Base-by-base conservation (phyloP, 2,888 invertebrate species). In the Automeris io region DNA sequence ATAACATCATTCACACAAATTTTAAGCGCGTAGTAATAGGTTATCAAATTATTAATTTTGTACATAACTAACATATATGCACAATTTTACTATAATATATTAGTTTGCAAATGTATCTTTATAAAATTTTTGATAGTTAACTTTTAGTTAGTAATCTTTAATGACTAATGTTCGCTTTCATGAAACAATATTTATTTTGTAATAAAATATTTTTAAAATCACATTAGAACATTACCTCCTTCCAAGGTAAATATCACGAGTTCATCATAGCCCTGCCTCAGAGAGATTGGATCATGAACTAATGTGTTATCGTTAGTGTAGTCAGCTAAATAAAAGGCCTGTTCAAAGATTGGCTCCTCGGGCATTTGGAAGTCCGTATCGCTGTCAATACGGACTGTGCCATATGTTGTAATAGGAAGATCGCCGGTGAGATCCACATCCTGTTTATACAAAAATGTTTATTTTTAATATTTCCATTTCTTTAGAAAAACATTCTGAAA, bases 341-440 rank as follows among this genome's bases (percentile, higher is more conserved):
- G 52, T 1, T 67, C 57, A 57, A 90, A 89, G 12, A 74, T 57
- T 12, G 80, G 87, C 35, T 81, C 79, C 22, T 77, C 78, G 1
- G 88, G 85, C 23, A 87, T 59, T 52, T 73, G 64, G 44, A 75
- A 75, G 24, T 68, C 57, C 8, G 65, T 49, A 47, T 85, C 75
- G 6, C 75, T 68, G 33, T 56, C 44, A 18, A 89, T 70, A 11
- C 57, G 70, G 4, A 88, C 43, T 9, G 66, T 72, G 2, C 71
- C 68, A 8, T 37, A 51, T 2, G 52, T 55, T 7, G 74, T 70
- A 8, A 46, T 47, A 1, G 60, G 61, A 0, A 61, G 63, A 43
- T 76, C 73, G 2, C 38, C 47, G 1, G 86, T 86, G 8, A 11
- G 32, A 44, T 86, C 86, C 7, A 72, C 69, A 39, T 86, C 86